Evolutionary conservation across 2,113 vertebrate species (phyloP).

Genomic region (Zootoca vivipara): DNA sequence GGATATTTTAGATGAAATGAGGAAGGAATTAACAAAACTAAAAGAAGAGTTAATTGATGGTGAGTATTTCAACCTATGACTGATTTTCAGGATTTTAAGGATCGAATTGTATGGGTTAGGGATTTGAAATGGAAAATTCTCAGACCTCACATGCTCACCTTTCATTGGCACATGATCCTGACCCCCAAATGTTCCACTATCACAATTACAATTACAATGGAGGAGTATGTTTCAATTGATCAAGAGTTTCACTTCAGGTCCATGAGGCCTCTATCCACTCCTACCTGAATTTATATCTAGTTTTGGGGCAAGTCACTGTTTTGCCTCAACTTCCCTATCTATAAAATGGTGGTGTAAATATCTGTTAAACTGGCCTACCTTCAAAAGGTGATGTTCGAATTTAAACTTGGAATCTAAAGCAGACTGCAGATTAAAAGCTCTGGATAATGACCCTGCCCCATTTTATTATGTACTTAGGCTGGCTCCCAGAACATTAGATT

Average conservation of each 20-base stretch:
- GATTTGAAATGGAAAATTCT: background rate
- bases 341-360: background rate
- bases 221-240: background rate
- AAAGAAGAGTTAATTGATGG: constrained; percentile 99
- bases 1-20: constrained; percentile 99
- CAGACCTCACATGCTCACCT: background rate
- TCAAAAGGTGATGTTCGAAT: background rate
- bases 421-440: background rate
- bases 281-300: background rate
- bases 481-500: background rate
- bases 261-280: background rate
- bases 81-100: background rate
- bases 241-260: background rate
- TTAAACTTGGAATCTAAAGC: background rate
- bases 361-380: background rate
- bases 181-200: background rate
- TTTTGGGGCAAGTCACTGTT: background rate
- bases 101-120: background rate
- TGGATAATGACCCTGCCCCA: background rate
- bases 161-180: background rate
- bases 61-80: constrained; percentile 65
- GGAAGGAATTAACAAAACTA: constrained; percentile 96
- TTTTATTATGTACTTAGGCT: too few relatives aligned
- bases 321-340: background rate
- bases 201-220: background rate